Evolutionary conservation across 2,888 invertebrate genomes (phyloP).

Genomic region (Sminthurinus aureus): DNA sequence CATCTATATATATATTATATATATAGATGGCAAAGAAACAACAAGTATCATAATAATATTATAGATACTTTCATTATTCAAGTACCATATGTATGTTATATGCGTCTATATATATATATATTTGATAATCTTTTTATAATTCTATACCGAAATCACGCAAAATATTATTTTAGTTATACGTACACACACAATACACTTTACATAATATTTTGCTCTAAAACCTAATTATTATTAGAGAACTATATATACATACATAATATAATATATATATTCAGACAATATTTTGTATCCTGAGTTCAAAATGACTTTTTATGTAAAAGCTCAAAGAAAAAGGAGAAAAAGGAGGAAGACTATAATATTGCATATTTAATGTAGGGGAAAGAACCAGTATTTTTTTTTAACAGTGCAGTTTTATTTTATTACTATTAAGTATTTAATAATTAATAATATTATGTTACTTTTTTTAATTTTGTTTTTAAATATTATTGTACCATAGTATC

Average conservation of each 20-base stretch:
- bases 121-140: no score
- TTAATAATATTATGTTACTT: background rate
- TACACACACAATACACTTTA: no score
- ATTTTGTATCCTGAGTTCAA: background rate
- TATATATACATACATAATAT: background rate
- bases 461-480: no score
- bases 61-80: no score
- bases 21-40: no score
- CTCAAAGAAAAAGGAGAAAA: background rate
- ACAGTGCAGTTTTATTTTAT: constrained; percentile 45
- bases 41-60: no score
- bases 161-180: no score
- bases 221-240: background rate
- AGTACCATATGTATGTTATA: no score
- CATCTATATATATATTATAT: no score
- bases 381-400: constrained; percentile 43
- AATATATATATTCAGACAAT: background rate
- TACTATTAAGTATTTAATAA: background rate
- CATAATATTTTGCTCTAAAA: background rate
- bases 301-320: background rate
- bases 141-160: no score
- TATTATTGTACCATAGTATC: background rate
- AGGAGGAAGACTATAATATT: constrained; percentile 2
- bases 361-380: background rate
- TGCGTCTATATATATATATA: no score